Percentiles rank a stretch among this genome's conserved stretches.
Evolutionary conservation across 2,888 invertebrate genomes (phyloP).

Genomic region (Steinernema carpocapsae): DNA sequence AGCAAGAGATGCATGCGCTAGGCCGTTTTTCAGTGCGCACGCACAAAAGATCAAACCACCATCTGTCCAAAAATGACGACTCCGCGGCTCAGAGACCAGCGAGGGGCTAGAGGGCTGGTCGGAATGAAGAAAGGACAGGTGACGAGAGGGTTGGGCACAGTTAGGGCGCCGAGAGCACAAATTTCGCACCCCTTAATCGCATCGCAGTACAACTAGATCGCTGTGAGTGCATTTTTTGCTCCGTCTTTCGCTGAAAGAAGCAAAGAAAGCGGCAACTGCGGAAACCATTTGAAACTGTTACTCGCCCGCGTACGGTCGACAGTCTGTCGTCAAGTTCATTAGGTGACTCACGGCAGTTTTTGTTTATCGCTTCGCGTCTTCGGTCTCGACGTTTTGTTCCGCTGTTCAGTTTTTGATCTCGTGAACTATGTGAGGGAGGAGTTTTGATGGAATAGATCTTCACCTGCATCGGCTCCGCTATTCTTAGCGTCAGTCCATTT

Average conservation of each 20-base stretch:
- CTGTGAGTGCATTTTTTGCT: constrained; percentile 25
- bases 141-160: constrained; percentile 26
- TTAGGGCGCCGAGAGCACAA: constrained; percentile 28
- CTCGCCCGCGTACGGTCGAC: no score
- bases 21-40: constrained; percentile 25
- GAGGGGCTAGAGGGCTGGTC: not conserved
- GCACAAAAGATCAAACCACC: constrained; percentile 22
- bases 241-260: not conserved
- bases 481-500: constrained; percentile 19
- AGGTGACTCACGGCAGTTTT: not conserved
- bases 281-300: no score
- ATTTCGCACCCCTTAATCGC: constrained; percentile 28
- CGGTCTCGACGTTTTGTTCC: constrained; percentile 28
- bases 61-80: constrained; percentile 21
- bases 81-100: not conserved
- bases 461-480: constrained; percentile 30
- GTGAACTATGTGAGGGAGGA: constrained; percentile 35
- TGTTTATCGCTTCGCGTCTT: constrained; percentile 25
- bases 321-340: not conserved
- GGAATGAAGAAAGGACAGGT: constrained; percentile 14
- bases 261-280: no score
- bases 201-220: constrained; percentile 34
- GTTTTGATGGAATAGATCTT: constrained; percentile 28
- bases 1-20: constrained; percentile 29
- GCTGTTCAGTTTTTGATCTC: constrained; percentile 35